A percentile compares a stretch with the other conserved stretches of the same genome.
Evolutionary conservation across 2,888 invertebrate species (phyloP).

Genomic region (Conus canariensis): DNA sequence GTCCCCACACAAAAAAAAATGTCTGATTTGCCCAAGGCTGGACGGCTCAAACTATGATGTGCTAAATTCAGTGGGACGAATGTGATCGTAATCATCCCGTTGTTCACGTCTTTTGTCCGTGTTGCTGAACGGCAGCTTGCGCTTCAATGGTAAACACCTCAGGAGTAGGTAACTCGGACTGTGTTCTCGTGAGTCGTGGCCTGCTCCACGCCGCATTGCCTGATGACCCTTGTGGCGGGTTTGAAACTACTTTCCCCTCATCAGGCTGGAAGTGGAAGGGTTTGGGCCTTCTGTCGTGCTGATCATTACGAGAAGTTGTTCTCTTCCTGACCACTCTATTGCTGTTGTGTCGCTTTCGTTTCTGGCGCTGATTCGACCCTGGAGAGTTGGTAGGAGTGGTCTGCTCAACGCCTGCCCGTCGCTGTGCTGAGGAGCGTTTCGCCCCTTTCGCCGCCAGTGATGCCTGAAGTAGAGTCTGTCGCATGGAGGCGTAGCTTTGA

Average conservation of each 20-base stretch:
- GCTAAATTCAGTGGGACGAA: no score
- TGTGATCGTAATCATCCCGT: no score
- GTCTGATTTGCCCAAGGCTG: no score
- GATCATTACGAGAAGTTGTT: no score
- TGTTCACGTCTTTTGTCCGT: no score
- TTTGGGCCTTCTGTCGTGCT: not conserved
- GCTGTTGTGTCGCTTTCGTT: conserved; percentile 31
- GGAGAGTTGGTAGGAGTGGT: not conserved
- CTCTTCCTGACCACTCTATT: not conserved
- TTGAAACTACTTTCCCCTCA: not conserved
- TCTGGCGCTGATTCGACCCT: not conserved
- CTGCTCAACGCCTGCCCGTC: not conserved
- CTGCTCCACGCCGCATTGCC: not conserved
- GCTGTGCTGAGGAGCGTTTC: no score
- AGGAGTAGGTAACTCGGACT: not conserved
- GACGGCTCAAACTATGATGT: no score
- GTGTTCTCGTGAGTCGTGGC: not conserved
- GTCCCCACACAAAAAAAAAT: no score
- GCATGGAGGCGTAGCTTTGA: no score
- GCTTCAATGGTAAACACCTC: conserved; percentile 28
- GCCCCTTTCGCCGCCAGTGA: no score
- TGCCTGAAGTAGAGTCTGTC: no score
- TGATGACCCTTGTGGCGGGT: not conserved
- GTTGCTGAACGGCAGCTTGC: no score
- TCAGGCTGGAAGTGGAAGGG: not conserved